Conservation (phyloP, 2,113 vertebrate species). For the Pollachius pollachius region DNA sequence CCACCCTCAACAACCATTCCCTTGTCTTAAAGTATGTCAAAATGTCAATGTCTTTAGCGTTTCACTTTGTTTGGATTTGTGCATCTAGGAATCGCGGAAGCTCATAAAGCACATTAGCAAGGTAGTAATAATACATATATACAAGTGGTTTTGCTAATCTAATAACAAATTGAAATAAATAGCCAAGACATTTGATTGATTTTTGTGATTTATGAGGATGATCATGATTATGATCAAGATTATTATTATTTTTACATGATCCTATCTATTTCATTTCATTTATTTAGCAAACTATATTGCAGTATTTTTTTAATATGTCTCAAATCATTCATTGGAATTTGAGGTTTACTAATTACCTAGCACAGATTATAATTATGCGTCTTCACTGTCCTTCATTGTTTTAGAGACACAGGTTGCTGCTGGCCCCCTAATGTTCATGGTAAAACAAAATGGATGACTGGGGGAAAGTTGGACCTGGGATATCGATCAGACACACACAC, state of each 20-base stretch:
- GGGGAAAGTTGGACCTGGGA: constrained; percentile 56
- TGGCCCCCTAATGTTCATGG: constrained; percentile 50
- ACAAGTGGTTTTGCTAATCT: too few relatives aligned
- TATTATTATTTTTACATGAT: too few relatives aligned
- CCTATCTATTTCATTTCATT: too few relatives aligned
- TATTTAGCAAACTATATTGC: not conserved
- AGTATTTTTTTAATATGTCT: not conserved
- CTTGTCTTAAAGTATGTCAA: constrained; percentile 46
- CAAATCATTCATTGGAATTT: not conserved
- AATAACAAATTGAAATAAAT: too few relatives aligned
- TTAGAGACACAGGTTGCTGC: constrained; percentile 63
- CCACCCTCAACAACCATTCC: not conserved
- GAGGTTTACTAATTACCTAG: not conserved
- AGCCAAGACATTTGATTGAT: too few relatives aligned
- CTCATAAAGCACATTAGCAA: too few relatives aligned
- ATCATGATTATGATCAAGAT: too few relatives aligned
- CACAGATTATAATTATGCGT: not conserved
- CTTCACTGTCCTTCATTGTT: not conserved
- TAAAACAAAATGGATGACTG: constrained; percentile 34
- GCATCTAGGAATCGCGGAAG: not conserved
- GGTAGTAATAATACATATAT: too few relatives aligned
- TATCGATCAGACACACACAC: constrained; percentile 58
- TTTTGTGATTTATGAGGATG: too few relatives aligned
- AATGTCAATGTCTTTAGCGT: not conserved
- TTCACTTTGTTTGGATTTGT: not conserved